Evolutionary conservation across 2,888 invertebrate genomes (phyloP).

Genomic region (Mythimna impura): DNA sequence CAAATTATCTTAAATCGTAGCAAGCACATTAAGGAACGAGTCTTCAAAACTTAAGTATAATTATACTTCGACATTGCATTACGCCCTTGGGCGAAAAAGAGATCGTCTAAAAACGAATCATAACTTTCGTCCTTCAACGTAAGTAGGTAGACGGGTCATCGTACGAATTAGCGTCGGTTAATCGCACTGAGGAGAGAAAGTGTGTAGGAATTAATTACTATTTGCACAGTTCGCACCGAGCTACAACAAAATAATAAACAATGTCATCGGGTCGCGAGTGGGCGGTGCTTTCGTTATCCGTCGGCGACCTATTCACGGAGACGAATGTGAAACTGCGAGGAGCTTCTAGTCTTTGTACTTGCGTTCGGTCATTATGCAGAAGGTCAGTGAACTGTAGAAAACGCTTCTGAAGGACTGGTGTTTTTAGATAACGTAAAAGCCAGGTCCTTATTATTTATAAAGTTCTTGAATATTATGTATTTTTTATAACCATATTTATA

Average conservation of each 20-base stretch:
- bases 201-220: constrained; percentile 85
- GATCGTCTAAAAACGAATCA: constrained; percentile 64
- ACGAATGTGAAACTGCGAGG: constrained; percentile 16
- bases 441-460: not conserved
- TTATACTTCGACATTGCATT: constrained; percentile 33
- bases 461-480: too few relatives aligned
- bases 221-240: constrained; percentile 77
- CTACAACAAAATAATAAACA: constrained; percentile 82
- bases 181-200: constrained; percentile 78
- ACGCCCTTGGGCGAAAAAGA: constrained; percentile 55
- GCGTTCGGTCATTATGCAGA: not conserved
- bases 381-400: not conserved
- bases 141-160: constrained; percentile 81
- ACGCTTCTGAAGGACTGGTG: not conserved
- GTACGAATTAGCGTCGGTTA: constrained; percentile 75
- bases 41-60: constrained; percentile 31
- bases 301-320: constrained; percentile 44
- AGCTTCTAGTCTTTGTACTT: constrained; percentile 17
- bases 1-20: constrained; percentile 26
- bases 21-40: constrained; percentile 36
- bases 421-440: not conserved
- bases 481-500: too few relatives aligned
- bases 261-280: constrained; percentile 82
- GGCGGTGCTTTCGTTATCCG: constrained; percentile 69
- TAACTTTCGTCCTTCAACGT: constrained; percentile 71